Evolutionary conservation across 2,797 vertebrate genomes (phyloP), one percentile per base, ranked within the genome.

Genomic region (Clamator glandarius): DNA sequence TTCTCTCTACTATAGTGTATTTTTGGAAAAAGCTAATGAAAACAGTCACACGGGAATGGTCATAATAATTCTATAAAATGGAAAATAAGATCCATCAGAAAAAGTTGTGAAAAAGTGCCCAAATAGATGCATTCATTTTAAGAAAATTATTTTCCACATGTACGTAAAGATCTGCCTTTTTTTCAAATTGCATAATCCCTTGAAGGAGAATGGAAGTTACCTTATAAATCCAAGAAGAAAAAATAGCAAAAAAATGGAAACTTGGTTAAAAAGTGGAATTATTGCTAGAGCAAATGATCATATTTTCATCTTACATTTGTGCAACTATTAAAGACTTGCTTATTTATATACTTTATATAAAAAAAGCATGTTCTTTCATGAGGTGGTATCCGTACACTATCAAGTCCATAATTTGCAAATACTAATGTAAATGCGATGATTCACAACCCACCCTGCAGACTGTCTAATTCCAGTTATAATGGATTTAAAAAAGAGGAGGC

Each of bases 61-160:
- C 58, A 90, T 93, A 91, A 85, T 58, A 68, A 76, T 35, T 29
- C 52, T 29, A 28, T 46, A 55, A 46, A 51, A 76, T 68, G 11
- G 21, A 89, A 93, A 95, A 81, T 29, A 90, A 91, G 46, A 66
- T 84, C 54, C 62, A 54, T 62, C 54, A 92, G 61, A 69, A n/a
- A 78, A 84, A 84, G 80, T 33, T 59, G 69, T 66, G 51, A 88
- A 90, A 89, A 87, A 69, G 54, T 52, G 39, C 55, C 64, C 91
- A 79, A 95, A 92, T 26, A 78, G 29, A 68, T 59, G 66, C 23
- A 75, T 91, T 96, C 35, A 75, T 85, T 80, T 83, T 24, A 75
- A 81, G 69, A 92, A 91, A 86, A 74, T 68, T 81, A 87, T 82
- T 93, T 94, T 95, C 80, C 67, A 82, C 5, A 2, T 62, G 3